Evolutionary conservation across 2,797 vertebrate genomes (phyloP), one percentile per base, ranked within the genome.

Genomic region (Catharus ustulatus): DNA sequence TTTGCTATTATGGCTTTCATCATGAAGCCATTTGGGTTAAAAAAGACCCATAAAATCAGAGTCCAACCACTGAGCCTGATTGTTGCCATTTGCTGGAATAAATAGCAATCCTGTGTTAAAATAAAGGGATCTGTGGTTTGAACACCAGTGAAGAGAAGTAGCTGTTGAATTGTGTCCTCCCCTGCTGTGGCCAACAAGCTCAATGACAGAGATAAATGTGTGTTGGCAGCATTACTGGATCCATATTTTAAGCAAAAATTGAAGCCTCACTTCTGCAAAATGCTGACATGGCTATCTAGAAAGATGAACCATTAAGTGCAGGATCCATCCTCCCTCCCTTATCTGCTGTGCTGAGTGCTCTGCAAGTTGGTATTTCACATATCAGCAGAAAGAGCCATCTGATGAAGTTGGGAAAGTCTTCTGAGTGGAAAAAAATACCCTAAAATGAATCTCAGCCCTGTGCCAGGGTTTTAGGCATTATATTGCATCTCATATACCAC

Each of bases 191-290:
- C 87, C 26, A 22, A 54, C 32, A 90, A 92, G 46, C 76, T 88
- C 76, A 49, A 64, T 94, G 92, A 97, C 84, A 95, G 92, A 95
- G 87, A 95, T 93, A 96, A 97, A 97, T 90, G 85, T 21, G 43
- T 89, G 72, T 52, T 95, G 92, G 92, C 91, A 95, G 69, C 4
- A 0, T 38, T 92, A 61, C 51, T 95, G 59, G 87, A 72, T 89
- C 84, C 68, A 88, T 92, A 96, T 95, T 96, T 97, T 96, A 96
- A 96, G 82, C 66, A 94, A 96, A 96, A 97, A 96, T 92, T 96
- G 96, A 97, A 97, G 95, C 78, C 72, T 91, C 0, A 0, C 46
- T 95, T 80, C 58, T 80, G 55, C 4, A 1, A 95, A 93, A 86
- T 93, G 87, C 93, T 96, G 94, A 91, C 45, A 32, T 13, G 10